Base-by-base conservation (phyloP, 2,888 invertebrate species). In the Mimumesa dahlbomi region DNA sequence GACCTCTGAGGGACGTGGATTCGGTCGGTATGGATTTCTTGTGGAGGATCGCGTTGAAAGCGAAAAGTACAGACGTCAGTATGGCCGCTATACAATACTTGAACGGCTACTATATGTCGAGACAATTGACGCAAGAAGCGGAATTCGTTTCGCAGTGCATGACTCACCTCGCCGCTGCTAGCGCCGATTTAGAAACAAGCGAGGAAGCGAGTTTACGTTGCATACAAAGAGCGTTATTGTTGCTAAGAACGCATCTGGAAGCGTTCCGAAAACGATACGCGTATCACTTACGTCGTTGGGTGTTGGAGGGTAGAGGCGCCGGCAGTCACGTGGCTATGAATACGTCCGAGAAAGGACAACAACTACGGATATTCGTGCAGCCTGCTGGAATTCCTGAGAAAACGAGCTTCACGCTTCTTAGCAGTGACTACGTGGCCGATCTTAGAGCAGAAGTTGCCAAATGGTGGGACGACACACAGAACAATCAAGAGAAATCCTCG, bases 61-160 rank as follows among this genome's bases (percentile, higher is more conserved):
- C 98, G 1, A 94, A 94, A 77, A 97, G 95, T 87, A 97, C 97
- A 90, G 97, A 98, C 86, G 98, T 98, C 1, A 97, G 97, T 75
- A 94, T 97, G 93, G 95, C 97, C 2, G 97, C 98, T 0, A 98
- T 98, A 80, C 97, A 97, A 87, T 97, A 97, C 87, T 92, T 98
- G 59, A 98, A 98, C 89, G 95, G 95, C 85, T 97, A 97, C 89
- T 98, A 98, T 90, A 97, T 98, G 93, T 96, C 96, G 5, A 95
- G 97, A 69, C 96, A 96, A 85, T 89, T 98, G 42, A 95, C 97
- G 77, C 94, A 96, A 82, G 98, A 98, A 89, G 95, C 95, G 66
- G 97, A 98, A 85, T 98, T 98, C 88, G 95, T 98, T 0, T 93
- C 96, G 40, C 95, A 97, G 77, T 98, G 98, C 88, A 98, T 98